Conservation (phyloP, 2,113 vertebrate genomes). For the Coptodon bakossiorum region DNA sequence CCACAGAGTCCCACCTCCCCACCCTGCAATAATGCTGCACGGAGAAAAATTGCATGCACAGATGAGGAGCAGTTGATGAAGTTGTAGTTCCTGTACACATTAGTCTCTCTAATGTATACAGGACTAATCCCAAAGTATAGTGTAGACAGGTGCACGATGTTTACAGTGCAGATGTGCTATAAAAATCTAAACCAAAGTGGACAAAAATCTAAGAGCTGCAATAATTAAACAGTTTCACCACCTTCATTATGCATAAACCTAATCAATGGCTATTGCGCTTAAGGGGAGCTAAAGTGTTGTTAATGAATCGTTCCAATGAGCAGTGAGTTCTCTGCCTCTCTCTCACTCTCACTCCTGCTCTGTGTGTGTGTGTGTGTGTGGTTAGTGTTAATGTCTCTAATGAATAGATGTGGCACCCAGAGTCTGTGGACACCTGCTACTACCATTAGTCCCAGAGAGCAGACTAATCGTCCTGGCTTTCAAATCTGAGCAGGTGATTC, state of each 20-base stretch:
- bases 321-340: neutral
- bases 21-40: neutral
- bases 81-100: neutral
- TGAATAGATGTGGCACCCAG: conserved; percentile 33
- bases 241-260: conserved; percentile 38
- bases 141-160: neutral
- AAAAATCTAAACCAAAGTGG: neutral
- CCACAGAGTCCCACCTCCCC: neutral
- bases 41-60: neutral
- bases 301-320: conserved; percentile 49
- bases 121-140: neutral
- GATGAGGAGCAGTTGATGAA: neutral
- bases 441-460: conserved; percentile 40
- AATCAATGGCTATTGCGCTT: conserved; percentile 56
- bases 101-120: neutral
- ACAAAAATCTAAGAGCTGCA: conserved; percentile 4
- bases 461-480: conserved; percentile 42
- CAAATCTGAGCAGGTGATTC: conserved; percentile 35
- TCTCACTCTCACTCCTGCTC: neutral
- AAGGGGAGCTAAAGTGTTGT: conserved; percentile 23
- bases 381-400: conserved; percentile 45
- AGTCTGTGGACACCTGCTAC: conserved; percentile 58
- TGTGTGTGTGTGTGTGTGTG: neutral
- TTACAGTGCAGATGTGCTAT: neutral
- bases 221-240: conserved; percentile 33